Conservation (phyloP, 2,888 invertebrate species). For the Clostera curtula region DNA sequence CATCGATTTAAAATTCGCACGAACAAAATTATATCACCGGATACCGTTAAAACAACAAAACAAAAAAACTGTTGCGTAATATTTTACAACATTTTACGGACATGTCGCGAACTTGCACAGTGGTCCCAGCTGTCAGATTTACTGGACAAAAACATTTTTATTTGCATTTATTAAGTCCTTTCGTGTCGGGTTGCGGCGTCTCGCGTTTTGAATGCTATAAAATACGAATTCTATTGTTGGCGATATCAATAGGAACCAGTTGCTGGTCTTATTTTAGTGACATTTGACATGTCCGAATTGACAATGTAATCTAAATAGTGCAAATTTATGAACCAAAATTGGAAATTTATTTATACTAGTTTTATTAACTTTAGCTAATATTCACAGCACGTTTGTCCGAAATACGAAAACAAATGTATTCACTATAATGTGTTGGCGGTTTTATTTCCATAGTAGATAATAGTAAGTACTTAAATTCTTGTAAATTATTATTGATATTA, state of each 20-base stretch:
- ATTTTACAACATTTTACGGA: conserved; percentile 3
- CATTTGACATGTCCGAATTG: conserved; percentile 3
- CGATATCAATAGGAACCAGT: conserved; percentile 14
- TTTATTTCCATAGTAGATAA: no score
- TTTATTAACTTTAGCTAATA: no score
- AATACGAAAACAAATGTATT: no score
- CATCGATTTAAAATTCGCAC: no score
- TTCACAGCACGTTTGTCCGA: no score
- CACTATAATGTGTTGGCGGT: no score
- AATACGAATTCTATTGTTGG: conserved; percentile 7
- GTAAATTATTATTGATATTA: no score
- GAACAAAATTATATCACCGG: neutral
- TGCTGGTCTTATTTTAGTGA: conserved; percentile 6
- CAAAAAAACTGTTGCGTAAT: conserved; percentile 8
- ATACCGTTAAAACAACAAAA: neutral
- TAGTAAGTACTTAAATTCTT: no score
- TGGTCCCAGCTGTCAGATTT: conserved; percentile 13
- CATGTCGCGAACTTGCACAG: conserved; percentile 14
- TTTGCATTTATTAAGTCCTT: conserved; percentile 3
- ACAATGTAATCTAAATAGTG: conserved; percentile 1
- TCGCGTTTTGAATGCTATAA: conserved; percentile 6
- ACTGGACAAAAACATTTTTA: conserved; percentile 9
- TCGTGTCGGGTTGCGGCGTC: conserved; percentile 4
- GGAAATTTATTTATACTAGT: no score
- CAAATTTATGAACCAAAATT: no score